Base-by-base conservation (phyloP, 2,888 invertebrate genomes). In the Cantharis rustica region DNA sequence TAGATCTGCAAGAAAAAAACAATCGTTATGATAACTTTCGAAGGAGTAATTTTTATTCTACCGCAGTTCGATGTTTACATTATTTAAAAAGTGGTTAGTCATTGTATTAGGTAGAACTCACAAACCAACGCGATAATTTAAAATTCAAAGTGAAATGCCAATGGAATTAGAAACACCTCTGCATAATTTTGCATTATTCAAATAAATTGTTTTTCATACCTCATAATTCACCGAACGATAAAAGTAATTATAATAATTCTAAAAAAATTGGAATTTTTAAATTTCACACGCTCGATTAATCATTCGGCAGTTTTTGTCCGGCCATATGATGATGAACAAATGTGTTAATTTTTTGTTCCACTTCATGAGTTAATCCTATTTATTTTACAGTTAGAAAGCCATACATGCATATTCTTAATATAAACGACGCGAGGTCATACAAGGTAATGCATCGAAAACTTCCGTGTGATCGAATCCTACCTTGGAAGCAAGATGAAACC, bases 401-500 rank as follows among this genome's bases (percentile, higher is more conserved):
- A 66, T 16, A 66, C 20, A 66, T 47, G 47, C 47, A 47, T 66
- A 20, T 66, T 66, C 17, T 66, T 66, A 66, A 20, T 66, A 20
- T 66, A 66, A 66, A 66, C 64, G 64, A 66, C 10, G 23, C 64
- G 64, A 66, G 64, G 64, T 66, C 64, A 20, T 66, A 66, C 64
- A 20, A 66, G 20, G 17, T 13, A 66, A 66, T 66, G 64, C 64
- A 66, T n/a, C 13, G 20, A 66, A 20, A 66, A 66, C 64, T 66
- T 66, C 64, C 64, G 64, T 64, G 64, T 66, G 23, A 66, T 66
- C 16, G 69, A 61, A 69, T 16, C 80, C 85, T 87, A 95, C 96
- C 96, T 93, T 96, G 95, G 90, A 96, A 97, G 89, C 95, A 95
- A 84, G 95, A 95, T 82, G 96, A 95, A 86, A 95, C 95, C 84